Evolutionary conservation across 2,888 invertebrate species (phyloP).

Genomic region (Drosophila mimica): DNA sequence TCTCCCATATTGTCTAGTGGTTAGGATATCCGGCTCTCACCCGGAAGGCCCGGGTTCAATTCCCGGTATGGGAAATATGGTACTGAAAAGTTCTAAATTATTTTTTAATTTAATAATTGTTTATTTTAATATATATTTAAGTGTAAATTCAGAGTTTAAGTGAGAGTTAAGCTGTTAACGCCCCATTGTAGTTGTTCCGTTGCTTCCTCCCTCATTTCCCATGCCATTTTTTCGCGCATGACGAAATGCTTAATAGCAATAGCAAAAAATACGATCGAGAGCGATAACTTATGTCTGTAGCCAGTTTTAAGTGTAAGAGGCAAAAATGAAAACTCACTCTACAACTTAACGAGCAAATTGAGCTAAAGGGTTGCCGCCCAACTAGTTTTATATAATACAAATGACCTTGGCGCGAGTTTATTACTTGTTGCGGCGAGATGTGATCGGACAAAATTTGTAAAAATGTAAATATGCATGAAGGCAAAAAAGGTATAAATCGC

Average conservation of each 20-base stretch:
- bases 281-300: constrained; percentile 31
- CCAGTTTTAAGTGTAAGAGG: constrained; percentile 37
- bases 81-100: not conserved
- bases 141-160: not conserved
- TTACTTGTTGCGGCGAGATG: constrained; percentile 1
- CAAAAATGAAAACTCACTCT: constrained; percentile 36
- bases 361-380: constrained; percentile 27
- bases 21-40: constrained; percentile 86
- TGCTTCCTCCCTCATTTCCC: not conserved
- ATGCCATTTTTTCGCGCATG: constrained; percentile 15
- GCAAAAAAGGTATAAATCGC: constrained; percentile 85
- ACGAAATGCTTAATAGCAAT: constrained; percentile 20
- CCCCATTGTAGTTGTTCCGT: not conserved
- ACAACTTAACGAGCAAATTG: constrained; percentile 25
- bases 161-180: not conserved
- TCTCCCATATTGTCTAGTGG: constrained; percentile 85
- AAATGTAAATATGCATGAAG: not conserved
- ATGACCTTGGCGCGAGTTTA: constrained; percentile 40
- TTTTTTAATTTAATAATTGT: not conserved
- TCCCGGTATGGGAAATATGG: constrained; percentile 92
- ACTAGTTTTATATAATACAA: constrained; percentile 34
- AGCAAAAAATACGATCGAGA: constrained; percentile 17
- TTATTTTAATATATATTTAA: not conserved
- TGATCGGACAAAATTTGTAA: constrained; percentile 12
- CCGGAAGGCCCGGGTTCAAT: constrained; percentile 92